phyloP scores from a whole-genome alignment of 1,140 invertebrate genomes.

The Onthophagus taurus region DNA sequence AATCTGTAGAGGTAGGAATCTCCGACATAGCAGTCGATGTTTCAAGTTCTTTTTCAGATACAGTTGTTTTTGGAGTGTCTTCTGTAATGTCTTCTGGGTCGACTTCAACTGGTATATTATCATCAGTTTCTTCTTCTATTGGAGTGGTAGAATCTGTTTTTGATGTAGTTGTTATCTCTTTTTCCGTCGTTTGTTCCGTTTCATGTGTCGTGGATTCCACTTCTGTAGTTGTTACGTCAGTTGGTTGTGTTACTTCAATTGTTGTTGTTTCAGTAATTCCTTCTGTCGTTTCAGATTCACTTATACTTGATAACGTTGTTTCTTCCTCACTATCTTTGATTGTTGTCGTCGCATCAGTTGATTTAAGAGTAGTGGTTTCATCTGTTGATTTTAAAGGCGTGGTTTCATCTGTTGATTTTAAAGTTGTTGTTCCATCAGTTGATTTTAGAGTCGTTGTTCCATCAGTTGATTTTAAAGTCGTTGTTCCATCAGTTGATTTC shows the following conservation, averaged over 20 bases:
- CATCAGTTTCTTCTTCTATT: not conserved
- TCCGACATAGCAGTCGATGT: no score
- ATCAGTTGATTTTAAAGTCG: not conserved
- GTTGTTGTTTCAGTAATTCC: not conserved
- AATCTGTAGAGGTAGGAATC: conserved; percentile 1
- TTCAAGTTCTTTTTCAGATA: conserved; percentile 3
- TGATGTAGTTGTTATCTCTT: not conserved
- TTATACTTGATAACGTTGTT: no score
- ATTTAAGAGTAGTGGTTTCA: not conserved
- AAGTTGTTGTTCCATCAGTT: not conserved
- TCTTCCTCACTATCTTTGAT: not conserved
- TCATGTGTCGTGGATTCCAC: not conserved
- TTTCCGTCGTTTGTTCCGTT: not conserved
- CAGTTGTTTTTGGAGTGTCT: not conserved
- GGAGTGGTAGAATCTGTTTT: not conserved
- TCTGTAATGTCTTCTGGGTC: conserved; percentile 3
- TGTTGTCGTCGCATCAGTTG: conserved; percentile 1
- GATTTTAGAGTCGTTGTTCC: not conserved
- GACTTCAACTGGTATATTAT: not conserved
- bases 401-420: not conserved
- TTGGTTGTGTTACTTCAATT: not conserved
- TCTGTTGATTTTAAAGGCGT: not conserved
- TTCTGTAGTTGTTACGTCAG: not conserved
- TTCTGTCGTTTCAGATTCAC: conserved; percentile 13
- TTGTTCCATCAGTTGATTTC: not conserved